Percentiles rank a stretch among this genome's conserved stretches.
Conservation (phyloP, 2,888 invertebrate genomes). For the Euplexia lucipara region DNA sequence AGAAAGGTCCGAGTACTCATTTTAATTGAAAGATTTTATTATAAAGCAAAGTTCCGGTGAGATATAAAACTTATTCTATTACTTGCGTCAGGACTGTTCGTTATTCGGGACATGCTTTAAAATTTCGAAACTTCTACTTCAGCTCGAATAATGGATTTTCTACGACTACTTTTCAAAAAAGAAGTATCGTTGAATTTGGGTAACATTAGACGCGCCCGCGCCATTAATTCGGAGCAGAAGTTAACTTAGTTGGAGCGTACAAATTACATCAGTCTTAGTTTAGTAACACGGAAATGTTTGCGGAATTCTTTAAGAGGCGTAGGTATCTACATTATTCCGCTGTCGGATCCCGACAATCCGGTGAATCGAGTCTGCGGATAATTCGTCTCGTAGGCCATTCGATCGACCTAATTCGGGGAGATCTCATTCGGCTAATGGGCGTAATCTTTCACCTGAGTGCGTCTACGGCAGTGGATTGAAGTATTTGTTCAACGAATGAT, state of each 20-base stretch:
- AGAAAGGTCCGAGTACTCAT: slow-evolving; percentile 18
- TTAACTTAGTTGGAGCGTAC: slow-evolving; percentile 77
- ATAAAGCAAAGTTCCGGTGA: slow-evolving; percentile 28
- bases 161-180: slow-evolving; percentile 68
- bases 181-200: slow-evolving; percentile 70
- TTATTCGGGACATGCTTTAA: slow-evolving; percentile 71
- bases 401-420: slow-evolving; percentile 82
- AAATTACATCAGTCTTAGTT: slow-evolving; percentile 85
- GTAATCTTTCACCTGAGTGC: slow-evolving; percentile 84
- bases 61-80: slow-evolving; percentile 69
- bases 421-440: slow-evolving; percentile 81
- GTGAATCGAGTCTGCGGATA: slow-evolving; percentile 77
- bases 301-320: slow-evolving; percentile 76
- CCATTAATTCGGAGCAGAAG: slow-evolving; percentile 82
- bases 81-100: slow-evolving; percentile 64
- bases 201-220: slow-evolving; percentile 73
- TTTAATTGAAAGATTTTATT: slow-evolving; percentile 51
- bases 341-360: slow-evolving; percentile 73
- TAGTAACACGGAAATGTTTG: slow-evolving; percentile 76
- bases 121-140: slow-evolving; percentile 64
- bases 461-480: slow-evolving; percentile 69
- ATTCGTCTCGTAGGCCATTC: slow-evolving; percentile 81
- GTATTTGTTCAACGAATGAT: slow-evolving; percentile 72
- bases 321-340: slow-evolving; percentile 70
- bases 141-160: slow-evolving; percentile 60